phyloP scores from a whole-genome alignment of 2,113 vertebrate genomes.

The Rhipidura dahli region DNA sequence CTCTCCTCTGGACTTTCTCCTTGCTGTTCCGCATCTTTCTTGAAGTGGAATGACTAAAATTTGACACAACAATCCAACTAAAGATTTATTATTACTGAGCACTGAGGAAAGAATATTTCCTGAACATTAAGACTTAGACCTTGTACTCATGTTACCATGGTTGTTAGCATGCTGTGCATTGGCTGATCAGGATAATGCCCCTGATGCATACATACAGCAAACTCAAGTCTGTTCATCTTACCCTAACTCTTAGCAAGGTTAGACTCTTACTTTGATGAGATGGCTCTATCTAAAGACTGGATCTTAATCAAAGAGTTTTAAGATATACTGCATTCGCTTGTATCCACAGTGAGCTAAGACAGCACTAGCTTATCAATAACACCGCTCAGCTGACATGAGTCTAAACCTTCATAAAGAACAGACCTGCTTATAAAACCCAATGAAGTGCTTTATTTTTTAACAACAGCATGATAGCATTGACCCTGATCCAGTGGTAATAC shows the following conservation, averaged over 20 bases:
- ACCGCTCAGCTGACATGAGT: not conserved
- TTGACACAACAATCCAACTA: not conserved
- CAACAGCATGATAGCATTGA: not conserved
- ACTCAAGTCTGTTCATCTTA: not conserved
- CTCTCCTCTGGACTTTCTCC: constrained; percentile 12
- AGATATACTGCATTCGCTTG: not conserved
- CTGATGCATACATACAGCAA: not conserved
- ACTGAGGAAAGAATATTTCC: not conserved
- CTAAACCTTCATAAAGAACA: constrained; percentile 16
- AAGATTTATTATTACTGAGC: not conserved
- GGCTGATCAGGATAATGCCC: not conserved
- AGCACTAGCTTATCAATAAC: not conserved
- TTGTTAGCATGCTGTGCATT: not conserved
- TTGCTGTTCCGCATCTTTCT: not conserved
- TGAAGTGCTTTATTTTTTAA: not conserved
- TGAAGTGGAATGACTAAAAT: not conserved
- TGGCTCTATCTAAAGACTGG: not conserved
- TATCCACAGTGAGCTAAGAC: not conserved
- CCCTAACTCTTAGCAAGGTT: not conserved
- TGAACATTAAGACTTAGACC: not conserved
- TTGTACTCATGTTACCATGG: not conserved
- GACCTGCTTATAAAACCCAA: not conserved
- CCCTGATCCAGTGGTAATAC: not conserved
- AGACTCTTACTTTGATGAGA: constrained; percentile 25
- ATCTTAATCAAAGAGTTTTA: constrained; percentile 23